Evolutionary conservation across 2,113 vertebrate species (phyloP).

Genomic region (Phalacrocorax carbo): DNA sequence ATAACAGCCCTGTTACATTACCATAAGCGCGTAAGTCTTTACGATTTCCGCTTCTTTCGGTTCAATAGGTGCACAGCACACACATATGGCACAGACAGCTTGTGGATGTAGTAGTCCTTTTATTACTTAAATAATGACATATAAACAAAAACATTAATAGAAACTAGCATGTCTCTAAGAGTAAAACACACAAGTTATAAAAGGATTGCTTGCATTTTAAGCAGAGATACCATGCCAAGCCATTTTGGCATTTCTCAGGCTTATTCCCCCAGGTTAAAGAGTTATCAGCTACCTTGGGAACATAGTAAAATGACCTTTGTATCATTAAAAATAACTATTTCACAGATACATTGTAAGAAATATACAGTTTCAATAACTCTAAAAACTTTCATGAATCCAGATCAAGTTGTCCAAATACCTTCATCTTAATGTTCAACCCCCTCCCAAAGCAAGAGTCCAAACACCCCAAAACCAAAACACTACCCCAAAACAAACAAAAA

Average conservation of each 20-base stretch:
- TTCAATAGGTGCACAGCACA: not conserved
- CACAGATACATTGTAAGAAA: not conserved
- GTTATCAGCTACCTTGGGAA: not conserved
- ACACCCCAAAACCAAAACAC: not conserved
- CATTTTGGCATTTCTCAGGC: not conserved
- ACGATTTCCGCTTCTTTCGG: not conserved
- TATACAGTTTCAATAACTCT: not conserved
- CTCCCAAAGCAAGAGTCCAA: fast-evolving
- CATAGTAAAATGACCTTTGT: too few species aligned
- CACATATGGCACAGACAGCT: fast-evolving
- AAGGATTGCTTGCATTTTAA: not conserved
- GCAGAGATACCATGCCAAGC: not conserved
- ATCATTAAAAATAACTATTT: not conserved
- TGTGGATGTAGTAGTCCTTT: not conserved
- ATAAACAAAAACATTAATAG: not conserved
- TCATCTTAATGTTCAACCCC: not conserved
- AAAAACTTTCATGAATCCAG: not conserved
- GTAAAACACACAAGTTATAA: not conserved
- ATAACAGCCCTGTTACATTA: not conserved
- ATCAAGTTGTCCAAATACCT: not conserved
- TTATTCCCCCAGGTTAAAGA: not conserved
- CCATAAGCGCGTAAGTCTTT: not conserved
- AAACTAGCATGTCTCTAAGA: not conserved
- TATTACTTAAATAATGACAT: not conserved
- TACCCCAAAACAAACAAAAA: not conserved